These are phyloP conservation scores for Leucoma salicis DNA, from an alignment of 2,888 invertebrate species.

Conservation along the genomic window DNA sequence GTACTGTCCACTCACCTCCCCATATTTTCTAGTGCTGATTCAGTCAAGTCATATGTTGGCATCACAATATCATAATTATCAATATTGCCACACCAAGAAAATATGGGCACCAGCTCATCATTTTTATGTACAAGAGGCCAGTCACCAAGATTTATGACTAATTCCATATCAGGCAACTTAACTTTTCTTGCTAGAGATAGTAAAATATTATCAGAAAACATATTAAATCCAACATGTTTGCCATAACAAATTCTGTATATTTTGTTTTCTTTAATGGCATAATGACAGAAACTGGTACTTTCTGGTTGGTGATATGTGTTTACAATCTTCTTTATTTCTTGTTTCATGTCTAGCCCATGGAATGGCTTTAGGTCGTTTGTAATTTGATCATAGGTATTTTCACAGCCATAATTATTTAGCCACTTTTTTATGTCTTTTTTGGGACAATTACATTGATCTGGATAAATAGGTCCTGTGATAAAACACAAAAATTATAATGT, in stretches of 20 bases:
- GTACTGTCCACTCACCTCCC: constrained; percentile 87
- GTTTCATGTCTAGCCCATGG: constrained; percentile 86
- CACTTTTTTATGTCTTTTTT: constrained; percentile 83
- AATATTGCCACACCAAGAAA: constrained; percentile 98
- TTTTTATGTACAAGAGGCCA: constrained; percentile 91
- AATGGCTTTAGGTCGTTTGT: constrained; percentile 87
- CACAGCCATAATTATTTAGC: constrained; percentile 86
- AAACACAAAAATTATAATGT: not conserved
- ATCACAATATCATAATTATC: constrained; percentile 93
- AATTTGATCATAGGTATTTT: constrained; percentile 85
- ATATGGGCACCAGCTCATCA: constrained; percentile 87
- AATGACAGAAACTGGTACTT: constrained; percentile 94
- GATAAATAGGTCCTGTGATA: constrained; percentile 84
- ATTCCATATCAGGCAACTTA: constrained; percentile 91
- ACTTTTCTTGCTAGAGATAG: constrained; percentile 91
- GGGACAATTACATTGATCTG: constrained; percentile 94
- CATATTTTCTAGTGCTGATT: constrained; percentile 96
- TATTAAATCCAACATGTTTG: constrained; percentile 96
- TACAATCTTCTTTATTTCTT: constrained; percentile 84
- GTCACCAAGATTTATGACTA: constrained; percentile 96
- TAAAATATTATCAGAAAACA: constrained; percentile 95
- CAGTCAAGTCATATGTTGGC: constrained; percentile 97
- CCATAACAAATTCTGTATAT: constrained; percentile 95
- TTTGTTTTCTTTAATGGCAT: constrained; percentile 91
- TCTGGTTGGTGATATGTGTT: constrained; percentile 89